A percentile compares a stretch with the other conserved stretches of the same genome.
These are phyloP conservation scores for Pseudococcus viburni DNA, from an alignment of 2,888 invertebrate species.

Conservation along the genomic window DNA sequence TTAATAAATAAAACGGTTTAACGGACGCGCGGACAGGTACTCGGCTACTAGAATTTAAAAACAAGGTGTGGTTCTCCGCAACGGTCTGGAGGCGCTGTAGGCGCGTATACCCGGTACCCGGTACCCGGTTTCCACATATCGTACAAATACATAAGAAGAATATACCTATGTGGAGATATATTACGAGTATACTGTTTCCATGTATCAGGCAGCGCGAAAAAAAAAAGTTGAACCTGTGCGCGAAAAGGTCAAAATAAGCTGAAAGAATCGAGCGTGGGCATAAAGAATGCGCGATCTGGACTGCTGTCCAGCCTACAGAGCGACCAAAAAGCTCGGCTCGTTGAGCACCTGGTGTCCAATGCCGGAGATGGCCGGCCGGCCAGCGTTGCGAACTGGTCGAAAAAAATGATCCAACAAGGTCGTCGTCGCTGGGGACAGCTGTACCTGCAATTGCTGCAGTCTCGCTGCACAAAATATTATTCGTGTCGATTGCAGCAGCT, in stretches of 20 bases:
- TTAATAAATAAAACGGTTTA: constrained; percentile 60
- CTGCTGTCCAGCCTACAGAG: neutral
- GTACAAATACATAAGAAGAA: neutral
- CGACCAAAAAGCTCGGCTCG: neutral
- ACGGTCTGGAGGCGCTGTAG: constrained; percentile 10
- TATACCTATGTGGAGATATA: neutral
- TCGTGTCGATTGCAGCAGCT: no score
- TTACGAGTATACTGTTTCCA: no score
- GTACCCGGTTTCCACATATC: constrained; percentile 34
- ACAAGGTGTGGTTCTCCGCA: constrained; percentile 52
- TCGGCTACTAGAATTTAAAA: constrained; percentile 60
- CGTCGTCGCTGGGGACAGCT: neutral
- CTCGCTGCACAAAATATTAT: no score
- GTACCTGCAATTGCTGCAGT: neutral
- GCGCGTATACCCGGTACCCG: constrained; percentile 28
- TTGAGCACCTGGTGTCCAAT: neutral
- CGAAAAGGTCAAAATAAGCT: constrained; percentile 22
- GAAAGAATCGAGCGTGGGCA: constrained; percentile 9
- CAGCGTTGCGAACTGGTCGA: neutral
- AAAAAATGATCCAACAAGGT: neutral
- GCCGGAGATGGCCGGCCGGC: neutral
- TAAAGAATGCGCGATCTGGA: neutral
- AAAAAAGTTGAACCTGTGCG: constrained; percentile 22
- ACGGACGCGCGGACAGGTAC: constrained; percentile 58
- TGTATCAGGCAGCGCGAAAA: neutral